phyloP scores from a whole-genome alignment of 2,113 vertebrate species.

The Bucco capensis region DNA sequence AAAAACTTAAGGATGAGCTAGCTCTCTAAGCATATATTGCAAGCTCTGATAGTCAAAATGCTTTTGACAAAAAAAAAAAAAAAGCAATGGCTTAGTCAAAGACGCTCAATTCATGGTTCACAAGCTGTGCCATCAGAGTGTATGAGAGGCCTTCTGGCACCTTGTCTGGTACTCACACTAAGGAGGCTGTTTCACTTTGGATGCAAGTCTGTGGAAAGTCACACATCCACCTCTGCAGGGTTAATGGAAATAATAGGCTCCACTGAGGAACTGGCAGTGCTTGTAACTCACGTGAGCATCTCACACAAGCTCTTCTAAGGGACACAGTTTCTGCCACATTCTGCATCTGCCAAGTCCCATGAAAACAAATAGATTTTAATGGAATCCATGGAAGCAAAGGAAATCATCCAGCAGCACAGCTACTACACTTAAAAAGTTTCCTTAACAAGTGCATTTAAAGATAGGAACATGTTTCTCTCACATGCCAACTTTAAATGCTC shows the following conservation, averaged over 20 bases:
- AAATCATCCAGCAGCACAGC: not conserved
- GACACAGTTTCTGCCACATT: constrained; percentile 37
- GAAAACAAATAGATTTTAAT: not conserved
- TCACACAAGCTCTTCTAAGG: constrained; percentile 34
- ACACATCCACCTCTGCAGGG: not conserved
- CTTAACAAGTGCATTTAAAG: not conserved
- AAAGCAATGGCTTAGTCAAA: not conserved
- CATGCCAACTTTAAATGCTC: not conserved
- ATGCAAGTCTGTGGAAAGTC: not conserved
- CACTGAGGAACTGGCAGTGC: constrained; percentile 42
- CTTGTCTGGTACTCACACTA: not conserved
- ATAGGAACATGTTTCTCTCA: not conserved
- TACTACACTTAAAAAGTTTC: not conserved
- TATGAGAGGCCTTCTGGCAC: not conserved
- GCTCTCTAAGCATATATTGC: not conserved
- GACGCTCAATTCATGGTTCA: not conserved
- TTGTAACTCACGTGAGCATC: constrained; percentile 25
- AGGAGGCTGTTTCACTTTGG: not conserved
- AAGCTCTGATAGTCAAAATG: not conserved
- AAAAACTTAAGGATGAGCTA: not conserved
- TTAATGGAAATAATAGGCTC: constrained; percentile 25
- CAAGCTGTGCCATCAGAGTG: not conserved
- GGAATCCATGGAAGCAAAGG: not conserved
- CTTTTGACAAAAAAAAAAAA: not conserved
- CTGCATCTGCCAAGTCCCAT: constrained; percentile 37